Evolutionary conservation across 1,140 invertebrate species (phyloP), one percentile per base, ranked within the genome.

Genomic region (Leptinotarsa undecemlineata): DNA sequence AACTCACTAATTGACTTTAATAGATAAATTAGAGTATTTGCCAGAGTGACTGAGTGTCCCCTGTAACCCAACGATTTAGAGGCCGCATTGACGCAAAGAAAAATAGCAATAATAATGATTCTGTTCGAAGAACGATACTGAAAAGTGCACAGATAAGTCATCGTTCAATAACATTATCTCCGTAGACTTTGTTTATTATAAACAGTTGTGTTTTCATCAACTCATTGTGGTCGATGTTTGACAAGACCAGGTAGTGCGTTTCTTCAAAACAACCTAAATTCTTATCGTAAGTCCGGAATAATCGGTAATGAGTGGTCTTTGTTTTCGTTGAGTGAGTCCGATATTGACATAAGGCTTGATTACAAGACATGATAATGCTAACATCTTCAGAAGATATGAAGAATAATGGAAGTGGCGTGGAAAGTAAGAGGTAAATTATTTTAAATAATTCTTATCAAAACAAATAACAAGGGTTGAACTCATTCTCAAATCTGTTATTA

Each of bases 11-110:
- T 82, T 79, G 80, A 79, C 66, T 79, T 81, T 82, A 82, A 82
- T 82, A 80, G 80, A 81, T 82, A 82, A 82, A 82, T 82, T 82
- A 80, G 80, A 79, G 72, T 64, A 73, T 77, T 78, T 76, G 71
- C 76, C 78, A 60, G 72, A n/a, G 17, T 57, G 51, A 57, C 17
- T 57, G 51, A 57, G 51, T 57, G 51, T 74, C 74, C 79, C 78
- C 76, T 77, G 74, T 75, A 66, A 70, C 61, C 75, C 69, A 64
- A 48, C 71, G 51, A 68, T 64, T 74, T 77, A 72, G 47, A 72
- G 61, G 48, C 68, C 20, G 60, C 48, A 19, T 23, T 20, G 42
- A 51, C 57, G 33, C 26, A 73, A 68, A 68, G 64, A 71, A 72
- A 51, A 42, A 42, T 42, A 42, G 8, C 33, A 42, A 42, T 71